Conservation (phyloP, 2,113 vertebrate genomes). For the Odocoileus hemionus region DNA sequence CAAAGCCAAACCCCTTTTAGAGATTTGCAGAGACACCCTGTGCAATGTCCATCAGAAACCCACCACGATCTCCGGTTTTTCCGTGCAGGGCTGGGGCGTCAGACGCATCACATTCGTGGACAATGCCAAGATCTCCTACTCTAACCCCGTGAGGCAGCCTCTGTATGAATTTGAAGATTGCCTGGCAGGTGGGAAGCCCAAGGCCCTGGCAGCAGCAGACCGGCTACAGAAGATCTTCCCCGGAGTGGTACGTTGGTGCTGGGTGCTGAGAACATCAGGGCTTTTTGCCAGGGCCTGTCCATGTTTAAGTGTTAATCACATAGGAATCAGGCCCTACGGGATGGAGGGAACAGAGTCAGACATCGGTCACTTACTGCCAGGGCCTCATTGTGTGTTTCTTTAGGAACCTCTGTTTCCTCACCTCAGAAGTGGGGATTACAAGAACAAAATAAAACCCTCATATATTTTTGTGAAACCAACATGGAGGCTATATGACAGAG, state of each 20-base stretch:
- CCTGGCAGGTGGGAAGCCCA: conserved; percentile 90
- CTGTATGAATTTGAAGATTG: conserved; percentile 98
- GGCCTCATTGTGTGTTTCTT: background rate
- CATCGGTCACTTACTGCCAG: background rate
- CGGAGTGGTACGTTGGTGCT: conserved; percentile 88
- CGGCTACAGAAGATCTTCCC: conserved; percentile 95
- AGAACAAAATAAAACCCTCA: background rate
- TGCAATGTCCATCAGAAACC: background rate
- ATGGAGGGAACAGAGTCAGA: background rate
- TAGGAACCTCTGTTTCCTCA: background rate
- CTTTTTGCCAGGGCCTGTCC: background rate
- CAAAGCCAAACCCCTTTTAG: background rate
- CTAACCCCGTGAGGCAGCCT: conserved; percentile 96
- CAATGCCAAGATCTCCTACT: conserved; percentile 98
- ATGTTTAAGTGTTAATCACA: background rate
- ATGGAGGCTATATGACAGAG: background rate
- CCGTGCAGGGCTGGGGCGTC: conserved; percentile 94
- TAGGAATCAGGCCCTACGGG: background rate
- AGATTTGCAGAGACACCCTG: background rate
- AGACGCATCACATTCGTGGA: conserved; percentile 97
- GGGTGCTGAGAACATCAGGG: background rate
- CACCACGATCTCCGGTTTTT: background rate
- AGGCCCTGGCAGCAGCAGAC: conserved; percentile 92
- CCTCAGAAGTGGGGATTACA: background rate
- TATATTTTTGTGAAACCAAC: background rate